Evolutionary conservation across 2,797 vertebrate species (phyloP), one percentile per base, ranked within the genome.

Genomic region (Sciaenops ocellatus): DNA sequence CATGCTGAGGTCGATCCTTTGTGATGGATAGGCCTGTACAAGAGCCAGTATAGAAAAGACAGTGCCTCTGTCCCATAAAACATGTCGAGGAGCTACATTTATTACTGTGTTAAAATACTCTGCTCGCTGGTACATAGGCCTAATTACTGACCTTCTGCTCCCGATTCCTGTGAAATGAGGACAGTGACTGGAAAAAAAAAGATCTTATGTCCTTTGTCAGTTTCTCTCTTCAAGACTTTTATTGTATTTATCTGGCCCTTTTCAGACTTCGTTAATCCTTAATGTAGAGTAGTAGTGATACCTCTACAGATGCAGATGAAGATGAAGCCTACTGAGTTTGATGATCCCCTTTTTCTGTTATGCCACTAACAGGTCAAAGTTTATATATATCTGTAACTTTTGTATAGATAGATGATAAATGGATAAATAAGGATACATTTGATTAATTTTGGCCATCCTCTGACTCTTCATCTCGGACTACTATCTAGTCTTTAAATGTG

Each of bases 131-230:
- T 75, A 69, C 69, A 71, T 64, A 55, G 68, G 76, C 76, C 89
- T 92, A 90, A 93, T 90, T 87, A 90, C 51, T 11, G 56, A 87
- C 89, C 86, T 83, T 78, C 76, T 90, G 87, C 87, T 90, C 86
- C 89, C 78, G 78, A 89, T 92, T 91, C 65, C 79, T 86, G 80
- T 81, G 69, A 88, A 91, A 92, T 79, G 78, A 90, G 90, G 86
- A 81, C 91, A 84, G 70, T 44, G 41, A 56, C 30, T 55, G 57
- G 15, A 56, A 62, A 79, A 90, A 82, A 82, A 80, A 22, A 79
- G 68, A 76, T 73, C 34, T 63, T 52, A 55, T 62, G 68, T 76
- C 68, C 67, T 83, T 82, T 86, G 59, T 82, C 61, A 62, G 24
- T 69, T 41, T 87, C 54, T 57, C 38, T 72, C 76, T 66, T 48